Percentiles rank a stretch among this genome's conserved stretches.
Conservation (phyloP, 2,797 vertebrate genomes). For the Ibycter americanus region DNA sequence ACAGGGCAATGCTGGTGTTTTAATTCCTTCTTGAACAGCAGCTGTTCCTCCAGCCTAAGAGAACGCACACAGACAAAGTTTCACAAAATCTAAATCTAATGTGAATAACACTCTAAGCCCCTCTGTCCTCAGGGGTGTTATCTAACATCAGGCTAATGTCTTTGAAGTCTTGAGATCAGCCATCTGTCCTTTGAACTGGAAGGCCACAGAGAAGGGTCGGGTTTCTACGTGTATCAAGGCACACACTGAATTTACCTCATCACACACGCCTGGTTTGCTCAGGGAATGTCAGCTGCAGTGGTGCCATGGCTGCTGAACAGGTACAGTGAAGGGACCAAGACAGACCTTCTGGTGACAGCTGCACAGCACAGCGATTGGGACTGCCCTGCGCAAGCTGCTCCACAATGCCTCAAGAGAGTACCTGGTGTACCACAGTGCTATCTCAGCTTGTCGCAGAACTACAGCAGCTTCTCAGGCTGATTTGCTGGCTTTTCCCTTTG, state of each 20-base stretch:
- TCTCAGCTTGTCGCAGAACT: background rate
- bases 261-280: background rate
- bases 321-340: background rate
- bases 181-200: background rate
- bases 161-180: slow-evolving; percentile 8
- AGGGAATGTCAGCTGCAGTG: background rate
- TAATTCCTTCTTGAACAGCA: background rate
- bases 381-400: background rate
- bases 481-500: background rate
- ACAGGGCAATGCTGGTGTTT: background rate
- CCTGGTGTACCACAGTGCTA: background rate
- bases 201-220: background rate
- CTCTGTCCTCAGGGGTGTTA: background rate
- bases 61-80: background rate
- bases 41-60: background rate
- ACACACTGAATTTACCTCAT: background rate
- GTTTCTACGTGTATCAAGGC: background rate
- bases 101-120: background rate
- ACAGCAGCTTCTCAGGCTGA: background rate
- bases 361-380: background rate
- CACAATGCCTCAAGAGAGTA: background rate
- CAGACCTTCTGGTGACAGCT: background rate
- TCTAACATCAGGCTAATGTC: background rate
- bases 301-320: background rate
- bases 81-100: background rate